Base-by-base conservation (phyloP, 2,888 invertebrate genomes). In the Acanthosepion esculentum region DNA sequence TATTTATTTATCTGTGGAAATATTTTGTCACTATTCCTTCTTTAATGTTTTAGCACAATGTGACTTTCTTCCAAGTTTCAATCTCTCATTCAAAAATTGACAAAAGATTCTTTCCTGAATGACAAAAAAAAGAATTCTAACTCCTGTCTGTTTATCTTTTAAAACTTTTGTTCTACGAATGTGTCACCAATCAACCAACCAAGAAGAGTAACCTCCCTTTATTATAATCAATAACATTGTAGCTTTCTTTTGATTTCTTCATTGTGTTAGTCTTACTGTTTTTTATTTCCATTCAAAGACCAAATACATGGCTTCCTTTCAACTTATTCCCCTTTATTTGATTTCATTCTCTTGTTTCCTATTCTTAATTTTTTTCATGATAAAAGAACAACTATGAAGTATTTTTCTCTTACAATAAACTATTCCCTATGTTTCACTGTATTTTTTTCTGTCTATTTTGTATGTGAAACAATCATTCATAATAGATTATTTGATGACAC, bases 371-470 rank as follows among this genome's bases (percentile, higher is more conserved):
- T 78, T 78, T 78, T 78, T 78, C 23, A 10, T 12, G 33, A 15
- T n/a, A 78, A 78, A 78, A 78, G n/a, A 78, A 78, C 78, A n/a
- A 78, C 78, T 78, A n/a, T 78, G 78, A n/a, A 78, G n/a, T 78
- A 78, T n/a, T 78, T 33, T 78, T 78, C 78, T n/a, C 8, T 15
- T 78, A n/a, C n/a, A 78, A n/a, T 78, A 78, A 78, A 78, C 78
- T 78, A 78, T 78, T 78, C 78, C n/a, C 78, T 78, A 78, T n/a
- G 15, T n/a, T 78, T 78, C 78, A 78, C n/a, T 2, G 12, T 78
- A 78, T n/a, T 78, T n/a, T 33, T 78, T 78, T n/a, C n/a, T 78
- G 15, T n/a, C 78, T 78, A n/a, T 78, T 78, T 78, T 78, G 78
- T 78, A 12, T n/a, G 10, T 10, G 78, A 78, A 78, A 78, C 78